Percentiles rank a stretch among this genome's conserved stretches.
Evolutionary conservation across 2,797 vertebrate species (phyloP).

Genomic region (Pangasius macronema): DNA sequence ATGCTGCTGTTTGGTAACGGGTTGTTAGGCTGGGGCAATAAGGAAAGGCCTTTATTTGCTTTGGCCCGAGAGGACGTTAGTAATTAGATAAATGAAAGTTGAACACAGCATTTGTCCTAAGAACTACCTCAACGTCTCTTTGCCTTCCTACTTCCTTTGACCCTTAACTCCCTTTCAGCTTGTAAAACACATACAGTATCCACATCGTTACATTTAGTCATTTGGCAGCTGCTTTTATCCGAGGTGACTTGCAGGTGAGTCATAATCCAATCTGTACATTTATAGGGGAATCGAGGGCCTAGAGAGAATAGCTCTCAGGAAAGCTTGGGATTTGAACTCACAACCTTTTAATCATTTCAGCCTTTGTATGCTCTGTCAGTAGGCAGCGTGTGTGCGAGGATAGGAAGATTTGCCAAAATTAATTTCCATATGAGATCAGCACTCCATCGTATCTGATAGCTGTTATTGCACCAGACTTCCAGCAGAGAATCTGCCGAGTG

Average conservation of each 20-base stretch:
- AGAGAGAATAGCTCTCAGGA: background rate
- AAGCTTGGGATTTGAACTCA: background rate
- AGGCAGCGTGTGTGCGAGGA: slow-evolving; percentile 13
- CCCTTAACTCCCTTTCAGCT: slow-evolving; percentile 33
- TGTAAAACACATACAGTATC: slow-evolving; percentile 29
- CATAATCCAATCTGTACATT: background rate
- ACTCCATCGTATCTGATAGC: slow-evolving; percentile 42
- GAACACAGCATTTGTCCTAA: slow-evolving; percentile 60
- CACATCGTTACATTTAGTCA: slow-evolving; percentile 3
- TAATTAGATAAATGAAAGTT: slow-evolving; percentile 73
- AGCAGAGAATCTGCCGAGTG: background rate
- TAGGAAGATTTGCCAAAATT: slow-evolving; percentile 27
- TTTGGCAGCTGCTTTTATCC: background rate
- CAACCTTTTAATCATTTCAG: background rate
- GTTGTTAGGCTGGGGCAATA: slow-evolving; percentile 78
- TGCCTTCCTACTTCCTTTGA: slow-evolving; percentile 60
- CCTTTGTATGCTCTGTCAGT: slow-evolving; percentile 35
- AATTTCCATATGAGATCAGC: slow-evolving; percentile 47
- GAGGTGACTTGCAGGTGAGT: slow-evolving; percentile 1
- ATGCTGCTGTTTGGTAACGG: slow-evolving; percentile 73
- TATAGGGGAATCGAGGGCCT: background rate
- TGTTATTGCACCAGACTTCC: slow-evolving; percentile 29
- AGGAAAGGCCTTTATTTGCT: slow-evolving; percentile 76
- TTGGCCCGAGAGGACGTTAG: slow-evolving; percentile 70
- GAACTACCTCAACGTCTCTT: slow-evolving; percentile 54